Evolutionary conservation across 2,888 invertebrate species (phyloP), one percentile per base, ranked within the genome.

Genomic region (Dryobota labecula): DNA sequence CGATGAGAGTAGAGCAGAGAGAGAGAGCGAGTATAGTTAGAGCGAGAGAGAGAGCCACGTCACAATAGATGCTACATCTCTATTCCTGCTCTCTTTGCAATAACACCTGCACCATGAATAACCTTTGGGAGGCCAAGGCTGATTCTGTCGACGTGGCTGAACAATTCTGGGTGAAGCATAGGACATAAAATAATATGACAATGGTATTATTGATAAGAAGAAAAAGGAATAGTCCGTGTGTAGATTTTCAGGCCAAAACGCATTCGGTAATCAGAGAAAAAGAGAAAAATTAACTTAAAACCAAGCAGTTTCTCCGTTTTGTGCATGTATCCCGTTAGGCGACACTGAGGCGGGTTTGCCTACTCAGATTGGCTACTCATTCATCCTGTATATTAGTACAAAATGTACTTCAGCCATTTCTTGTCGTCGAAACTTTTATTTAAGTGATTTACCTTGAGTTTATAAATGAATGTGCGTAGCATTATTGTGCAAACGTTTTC

Each of bases 361-460:
- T 18, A 30, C 30, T 54, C 30, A 27, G 30, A 20, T 54, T 20
- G 20, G 2, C 6, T 20, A 30, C 54, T 33, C n/a, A n/a, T n/a
- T n/a, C 9, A 45, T 20, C 1, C 18, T 43, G 24, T 61, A 38
- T 38, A 27, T 9, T 11, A 24, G 38, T 38, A n/a, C 9, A 20
- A 15, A 57, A 24, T 36, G 15, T 20, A 66, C 24, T 64, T 27
- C 20, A 45, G 33, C 15, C 36, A 27, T 47, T 20, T 45, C 36
- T 47, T 64, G 15, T 64, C n/a, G 64, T 47, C 18, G 6, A 20
- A 68, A 6, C n/a, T 24, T 43, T 66, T 24, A 65, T 33, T 41
- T 41, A 15, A 43, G 27, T 30, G 43, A 9, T 30, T 30, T n/a
- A 30, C 2, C n/a, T 61, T 43, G 15, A 9, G 20, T 33, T 49